Evolutionary conservation across 2,797 vertebrate genomes (phyloP), one percentile per base, ranked within the genome.

Genomic region (Pelochelys cantorii): DNA sequence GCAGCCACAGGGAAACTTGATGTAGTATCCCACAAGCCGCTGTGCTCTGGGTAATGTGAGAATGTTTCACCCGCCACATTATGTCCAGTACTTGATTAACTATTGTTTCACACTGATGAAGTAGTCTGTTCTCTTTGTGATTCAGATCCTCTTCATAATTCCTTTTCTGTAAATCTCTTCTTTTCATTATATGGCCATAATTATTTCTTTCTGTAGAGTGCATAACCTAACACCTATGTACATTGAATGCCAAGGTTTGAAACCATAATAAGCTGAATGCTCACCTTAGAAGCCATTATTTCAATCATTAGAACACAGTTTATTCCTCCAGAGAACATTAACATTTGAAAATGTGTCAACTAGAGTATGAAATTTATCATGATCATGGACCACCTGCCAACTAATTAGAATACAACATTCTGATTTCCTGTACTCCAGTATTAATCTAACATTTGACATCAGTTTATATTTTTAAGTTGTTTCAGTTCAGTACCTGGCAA

Each of bases 281-380:
- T 97, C 97, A 97, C 98, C 97, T 98, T 97, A 60, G 79, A 97
- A 97, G 90, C 96, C 92, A 96, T 98, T 97, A 97, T 96, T 97
- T 94, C 90, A 95, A 96, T 97, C 97, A 98, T 98, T 98, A 98
- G 97, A 97, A 97, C 95, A 96, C 53, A 96, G 97, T 96, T 98
- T 97, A 96, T 98, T 97, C 93, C 95, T 97, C 89, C 60, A 89
- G 97, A 97, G 96, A 95, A 98, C 96, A 97, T 98, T 98, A 98
- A 98, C 97, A 96, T 97, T 97, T 97, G 97, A 97, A 97, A 98
- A 97, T 96, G 97, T 98, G 97, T 98, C 97, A 98, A 93, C 95
- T 91, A 89, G 93, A 96, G 85, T 95, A 96, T 54, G 86, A 97
- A 96, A 98, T 98, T 95, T 94, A 97, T 98, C 97, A 97, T 89